A percentile compares a stretch with the other conserved stretches of the same genome.
These are phyloP conservation scores for Chironex yamaguchii DNA, from an alignment of 30 jellyfish, hydroid and myxozoan genomes.

Conservation along the genomic window DNA sequence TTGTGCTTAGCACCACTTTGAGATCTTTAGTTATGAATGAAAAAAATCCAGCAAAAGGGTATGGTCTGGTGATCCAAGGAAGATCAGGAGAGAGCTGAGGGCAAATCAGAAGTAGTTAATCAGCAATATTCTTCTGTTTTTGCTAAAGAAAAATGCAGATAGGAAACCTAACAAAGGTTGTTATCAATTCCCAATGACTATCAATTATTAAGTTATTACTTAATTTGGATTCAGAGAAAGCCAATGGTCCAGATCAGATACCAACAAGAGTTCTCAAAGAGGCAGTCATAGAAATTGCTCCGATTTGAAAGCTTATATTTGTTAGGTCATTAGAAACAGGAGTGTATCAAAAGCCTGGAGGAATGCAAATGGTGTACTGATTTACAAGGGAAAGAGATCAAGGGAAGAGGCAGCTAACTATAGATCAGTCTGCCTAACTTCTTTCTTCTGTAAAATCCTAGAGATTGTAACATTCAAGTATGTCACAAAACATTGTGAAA, in stretches of 20 bases:
- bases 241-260: conserved; percentile 51
- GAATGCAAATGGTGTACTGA: conserved; percentile 28
- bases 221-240: conserved; percentile 19
- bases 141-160: too few species aligned
- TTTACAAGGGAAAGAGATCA: conserved; percentile 58
- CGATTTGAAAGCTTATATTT: conserved; percentile 23
- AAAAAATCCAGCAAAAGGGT: too few species aligned
- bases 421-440: conserved; percentile 53
- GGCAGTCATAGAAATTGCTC: conserved; percentile 59
- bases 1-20: too few species aligned
- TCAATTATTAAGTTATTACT: too few species aligned
- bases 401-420: conserved; percentile 51
- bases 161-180: too few species aligned
- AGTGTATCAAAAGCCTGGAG: conserved; percentile 31
- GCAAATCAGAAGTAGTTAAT: too few species aligned
- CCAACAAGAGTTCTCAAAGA: conserved; percentile 62
- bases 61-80: too few species aligned
- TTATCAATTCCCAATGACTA: too few species aligned
- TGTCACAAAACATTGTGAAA: conserved; percentile 57
- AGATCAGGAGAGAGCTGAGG: too few species aligned
- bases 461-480: conserved; percentile 49
- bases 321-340: conserved; percentile 35
- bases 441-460: conserved; percentile 54
- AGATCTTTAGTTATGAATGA: too few species aligned
- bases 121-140: too few species aligned